Base-by-base conservation (phyloP, 2,113 vertebrate genomes). In the Oriolus oriolus region DNA sequence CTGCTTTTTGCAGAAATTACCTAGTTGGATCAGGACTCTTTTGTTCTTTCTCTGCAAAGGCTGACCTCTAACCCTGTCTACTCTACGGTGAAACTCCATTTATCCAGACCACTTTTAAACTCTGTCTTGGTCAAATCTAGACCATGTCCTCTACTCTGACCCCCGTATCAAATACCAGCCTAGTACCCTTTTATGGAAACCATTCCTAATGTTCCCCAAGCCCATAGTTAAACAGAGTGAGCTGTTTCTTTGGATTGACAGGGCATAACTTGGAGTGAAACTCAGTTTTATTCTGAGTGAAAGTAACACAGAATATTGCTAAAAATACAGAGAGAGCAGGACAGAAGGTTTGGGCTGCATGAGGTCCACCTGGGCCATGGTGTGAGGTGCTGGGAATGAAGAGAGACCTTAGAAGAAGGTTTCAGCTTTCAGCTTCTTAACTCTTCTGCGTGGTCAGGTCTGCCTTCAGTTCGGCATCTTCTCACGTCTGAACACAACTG, bases 1-100 rank as follows among this genome's bases (percentile, higher is more conserved):
- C 83, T 89, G 83, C 65, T 95, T 94, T 94, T 93, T 88, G 47
- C 88, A 96, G 96, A 93, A 96, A 96, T 96, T 96, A 94, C 92
- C 88, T 93, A 42, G 83, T 93, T 94, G 86, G 90, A 96, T 92
- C 90, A 84, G 90, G 90, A 94, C 88, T 90, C 86, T 80, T 90
- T 95, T 84, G 83, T 84, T 92, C 82, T 77, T 91, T 86, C 74
- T 54, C 65, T 89, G 83, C 80, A 87, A 95, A 94, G 44, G 47
- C 88, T 94, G 96, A 92, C 92, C 90, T 94, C 85, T 92, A 87
- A 95, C 92, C 92, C 49, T 92, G 90, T 78, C 95, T 94, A 56
- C 90, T 94, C 68, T 75, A 84, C 1, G 21, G 93, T 52, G 92
- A 95, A 95, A 93, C 60, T 81, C 71, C 93, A 95, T 96, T 96